A percentile compares a stretch with the other conserved stretches of the same genome.
Conservation (phyloP, 2,888 invertebrate species). For the Sarcophaga carnaria region DNA sequence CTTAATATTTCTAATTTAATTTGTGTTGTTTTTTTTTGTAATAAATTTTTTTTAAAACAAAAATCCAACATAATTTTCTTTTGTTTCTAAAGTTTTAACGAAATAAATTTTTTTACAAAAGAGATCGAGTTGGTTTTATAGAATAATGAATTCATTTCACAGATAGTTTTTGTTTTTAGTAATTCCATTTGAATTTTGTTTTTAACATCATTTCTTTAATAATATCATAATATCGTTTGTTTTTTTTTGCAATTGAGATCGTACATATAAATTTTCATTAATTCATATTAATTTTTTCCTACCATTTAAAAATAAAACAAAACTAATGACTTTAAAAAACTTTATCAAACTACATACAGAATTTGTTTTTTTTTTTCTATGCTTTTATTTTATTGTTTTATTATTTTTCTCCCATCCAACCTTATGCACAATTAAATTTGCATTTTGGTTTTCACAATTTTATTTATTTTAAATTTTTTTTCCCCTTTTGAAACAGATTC, state of each 20-base stretch:
- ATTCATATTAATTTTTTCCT: neutral
- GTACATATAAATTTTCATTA: neutral
- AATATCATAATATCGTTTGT: too few species aligned
- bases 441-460: too few species aligned
- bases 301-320: too few species aligned
- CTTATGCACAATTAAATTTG: too few species aligned
- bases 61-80: neutral
- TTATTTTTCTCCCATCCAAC: too few species aligned
- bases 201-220: conserved; percentile 8
- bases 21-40: neutral
- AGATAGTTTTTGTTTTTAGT: neutral
- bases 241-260: conserved; percentile 36
- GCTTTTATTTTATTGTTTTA: neutral
- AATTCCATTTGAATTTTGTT: conserved; percentile 3
- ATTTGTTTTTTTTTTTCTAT: neutral
- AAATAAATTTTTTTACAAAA: neutral
- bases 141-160: conserved; percentile 5
- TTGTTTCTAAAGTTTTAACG: neutral
- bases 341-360: neutral
- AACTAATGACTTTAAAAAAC: neutral
- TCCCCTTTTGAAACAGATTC: too few species aligned
- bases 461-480: too few species aligned
- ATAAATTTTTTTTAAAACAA: neutral
- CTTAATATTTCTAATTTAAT: neutral
- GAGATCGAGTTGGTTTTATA: conserved; percentile 20